Evolutionary conservation across 2,797 vertebrate genomes (phyloP).

Genomic region (Manis crassicaudata): DNA sequence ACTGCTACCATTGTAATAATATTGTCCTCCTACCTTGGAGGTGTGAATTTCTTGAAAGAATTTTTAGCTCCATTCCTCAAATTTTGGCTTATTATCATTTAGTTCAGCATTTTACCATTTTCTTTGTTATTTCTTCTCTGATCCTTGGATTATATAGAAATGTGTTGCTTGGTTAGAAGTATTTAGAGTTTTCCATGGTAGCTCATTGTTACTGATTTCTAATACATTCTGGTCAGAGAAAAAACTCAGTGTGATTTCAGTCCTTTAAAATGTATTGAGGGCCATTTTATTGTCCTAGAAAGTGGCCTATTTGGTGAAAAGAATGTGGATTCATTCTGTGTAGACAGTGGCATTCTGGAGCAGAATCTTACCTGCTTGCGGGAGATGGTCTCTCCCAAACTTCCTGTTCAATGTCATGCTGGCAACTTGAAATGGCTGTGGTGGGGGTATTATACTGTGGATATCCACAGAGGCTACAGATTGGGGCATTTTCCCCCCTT

Average conservation of each 20-base stretch:
- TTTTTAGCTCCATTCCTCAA: not conserved
- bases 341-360: too few species aligned
- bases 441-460: rapidly evolving
- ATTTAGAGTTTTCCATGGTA: not conserved
- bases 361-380: rapidly evolving
- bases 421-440: not conserved
- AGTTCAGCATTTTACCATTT: not conserved
- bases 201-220: not conserved
- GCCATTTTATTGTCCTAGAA: not conserved
- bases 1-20: not conserved
- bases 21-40: not conserved
- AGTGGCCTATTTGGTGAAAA: not conserved
- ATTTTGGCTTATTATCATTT: not conserved
- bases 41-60: not conserved
- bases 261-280: not conserved
- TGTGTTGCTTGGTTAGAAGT: not conserved
- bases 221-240: not conserved
- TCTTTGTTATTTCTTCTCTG: not conserved
- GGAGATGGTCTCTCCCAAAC: not conserved
- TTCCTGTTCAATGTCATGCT: too few species aligned
- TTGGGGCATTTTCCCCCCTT: not conserved
- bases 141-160: not conserved
- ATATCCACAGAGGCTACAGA: not conserved
- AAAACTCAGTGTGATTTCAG: not conserved
- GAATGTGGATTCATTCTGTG: not conserved